Evolutionary conservation across 2,888 invertebrate species (phyloP).

Genomic region (Drosophila melanosoma): DNA sequence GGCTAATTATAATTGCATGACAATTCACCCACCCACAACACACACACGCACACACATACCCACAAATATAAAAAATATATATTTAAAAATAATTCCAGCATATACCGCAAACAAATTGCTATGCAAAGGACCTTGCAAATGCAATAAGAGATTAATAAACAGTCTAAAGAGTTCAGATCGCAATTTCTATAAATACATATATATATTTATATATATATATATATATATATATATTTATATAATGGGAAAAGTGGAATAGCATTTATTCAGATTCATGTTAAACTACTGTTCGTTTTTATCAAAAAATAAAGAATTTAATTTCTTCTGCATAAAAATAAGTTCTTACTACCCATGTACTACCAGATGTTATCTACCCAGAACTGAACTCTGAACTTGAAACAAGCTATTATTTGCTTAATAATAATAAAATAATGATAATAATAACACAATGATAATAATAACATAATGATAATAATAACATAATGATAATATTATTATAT

Average conservation of each 20-base stretch:
- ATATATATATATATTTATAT: background rate
- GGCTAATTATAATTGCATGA: conserved; percentile 4
- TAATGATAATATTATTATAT: conserved; percentile 1
- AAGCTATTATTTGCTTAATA: background rate
- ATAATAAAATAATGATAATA: background rate
- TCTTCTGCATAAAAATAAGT: background rate
- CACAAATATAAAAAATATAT: background rate
- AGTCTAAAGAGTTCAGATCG: background rate
- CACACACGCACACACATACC: background rate
- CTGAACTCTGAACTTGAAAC: conserved; percentile 1
- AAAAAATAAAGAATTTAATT: background rate
- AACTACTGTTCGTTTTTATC: background rate
- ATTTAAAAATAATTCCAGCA: conserved; percentile 37
- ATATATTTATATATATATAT: background rate
- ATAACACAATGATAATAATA: background rate
- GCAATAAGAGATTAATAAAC: background rate
- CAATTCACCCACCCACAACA: conserved; percentile 5
- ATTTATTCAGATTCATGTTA: background rate
- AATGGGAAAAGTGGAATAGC: background rate
- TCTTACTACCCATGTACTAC: background rate
- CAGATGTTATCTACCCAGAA: conserved; percentile 23
- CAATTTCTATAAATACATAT: background rate
- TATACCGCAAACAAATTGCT: background rate
- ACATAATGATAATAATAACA: background rate
- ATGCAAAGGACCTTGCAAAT: background rate